Evolutionary conservation across 2,113 vertebrate species (phyloP).

Genomic region (Rhea americana): DNA sequence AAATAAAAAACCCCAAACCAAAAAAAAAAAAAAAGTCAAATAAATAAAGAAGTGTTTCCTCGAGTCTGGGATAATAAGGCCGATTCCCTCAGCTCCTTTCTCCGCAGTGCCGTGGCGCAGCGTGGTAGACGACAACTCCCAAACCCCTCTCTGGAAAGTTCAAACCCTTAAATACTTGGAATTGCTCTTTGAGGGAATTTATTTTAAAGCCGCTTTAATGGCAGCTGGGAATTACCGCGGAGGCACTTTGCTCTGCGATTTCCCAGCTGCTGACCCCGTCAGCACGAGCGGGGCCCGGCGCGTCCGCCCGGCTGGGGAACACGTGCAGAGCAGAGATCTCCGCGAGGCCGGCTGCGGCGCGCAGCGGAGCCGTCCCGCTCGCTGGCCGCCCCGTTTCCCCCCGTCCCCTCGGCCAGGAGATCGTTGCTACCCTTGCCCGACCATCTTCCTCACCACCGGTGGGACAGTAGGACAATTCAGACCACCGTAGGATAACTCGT

Average conservation of each 20-base stretch:
- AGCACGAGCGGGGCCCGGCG: neutral
- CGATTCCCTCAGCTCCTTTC: neutral
- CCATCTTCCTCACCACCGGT: neutral
- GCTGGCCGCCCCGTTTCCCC: neutral
- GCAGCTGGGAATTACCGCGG: conserved; percentile 71
- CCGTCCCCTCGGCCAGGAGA: neutral
- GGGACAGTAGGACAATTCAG: neutral
- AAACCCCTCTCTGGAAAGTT: conserved; percentile 57
- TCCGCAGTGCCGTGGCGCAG: neutral
- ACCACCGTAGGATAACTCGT: too few species aligned
- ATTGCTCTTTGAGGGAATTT: conserved; percentile 70
- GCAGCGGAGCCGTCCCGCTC: neutral
- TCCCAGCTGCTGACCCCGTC: conserved; percentile 64
- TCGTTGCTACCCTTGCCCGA: too few species aligned
- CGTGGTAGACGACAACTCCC: neutral
- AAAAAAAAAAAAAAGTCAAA: neutral
- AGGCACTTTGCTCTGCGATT: conserved; percentile 63
- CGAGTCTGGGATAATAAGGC: neutral
- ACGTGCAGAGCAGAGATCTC: neutral
- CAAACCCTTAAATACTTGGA: conserved; percentile 71
- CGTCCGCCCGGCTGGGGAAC: neutral
- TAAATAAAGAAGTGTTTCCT: neutral
- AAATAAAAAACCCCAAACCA: too few species aligned
- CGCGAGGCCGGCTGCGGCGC: too few species aligned
- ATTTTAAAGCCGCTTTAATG: conserved; percentile 65